phyloP scores from a whole-genome alignment of 2,113 vertebrate species.

The Podocnemis expansa region DNA sequence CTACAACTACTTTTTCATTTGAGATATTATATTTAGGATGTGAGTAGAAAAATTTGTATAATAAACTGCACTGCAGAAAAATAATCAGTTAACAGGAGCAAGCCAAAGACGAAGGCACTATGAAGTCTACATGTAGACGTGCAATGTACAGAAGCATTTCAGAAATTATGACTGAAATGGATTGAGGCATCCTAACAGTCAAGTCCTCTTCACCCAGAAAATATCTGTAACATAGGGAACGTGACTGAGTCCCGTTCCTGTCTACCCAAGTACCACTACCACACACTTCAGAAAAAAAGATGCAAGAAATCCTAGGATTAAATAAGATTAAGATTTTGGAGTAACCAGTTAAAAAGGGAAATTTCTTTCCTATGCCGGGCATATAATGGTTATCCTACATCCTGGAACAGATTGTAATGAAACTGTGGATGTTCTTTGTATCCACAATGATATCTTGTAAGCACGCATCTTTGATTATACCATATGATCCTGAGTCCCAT shows the following conservation, averaged over 20 bases:
- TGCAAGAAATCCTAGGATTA: background rate
- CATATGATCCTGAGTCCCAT: background rate
- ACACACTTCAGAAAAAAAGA: rapidly evolving
- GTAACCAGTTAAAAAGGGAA: background rate
- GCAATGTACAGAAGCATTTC: background rate
- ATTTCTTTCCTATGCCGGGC: background rate
- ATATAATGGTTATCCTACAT: background rate
- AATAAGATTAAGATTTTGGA: background rate
- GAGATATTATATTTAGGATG: background rate
- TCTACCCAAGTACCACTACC: background rate
- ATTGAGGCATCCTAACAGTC: background rate
- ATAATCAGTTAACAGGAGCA: background rate
- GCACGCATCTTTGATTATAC: background rate
- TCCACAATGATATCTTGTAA: background rate
- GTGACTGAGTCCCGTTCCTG: rapidly evolving
- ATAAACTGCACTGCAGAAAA: background rate
- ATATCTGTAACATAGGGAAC: rapidly evolving
- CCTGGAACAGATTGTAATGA: background rate
- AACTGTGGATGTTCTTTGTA: background rate
- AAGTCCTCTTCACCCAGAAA: background rate
- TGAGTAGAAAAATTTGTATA: background rate
- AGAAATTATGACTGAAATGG: background rate
- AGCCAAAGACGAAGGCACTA: background rate
- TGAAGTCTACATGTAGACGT: background rate
- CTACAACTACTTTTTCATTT: background rate